Evolutionary conservation across 2,113 vertebrate genomes (phyloP).

Genomic region (Todiramphus chloris): DNA sequence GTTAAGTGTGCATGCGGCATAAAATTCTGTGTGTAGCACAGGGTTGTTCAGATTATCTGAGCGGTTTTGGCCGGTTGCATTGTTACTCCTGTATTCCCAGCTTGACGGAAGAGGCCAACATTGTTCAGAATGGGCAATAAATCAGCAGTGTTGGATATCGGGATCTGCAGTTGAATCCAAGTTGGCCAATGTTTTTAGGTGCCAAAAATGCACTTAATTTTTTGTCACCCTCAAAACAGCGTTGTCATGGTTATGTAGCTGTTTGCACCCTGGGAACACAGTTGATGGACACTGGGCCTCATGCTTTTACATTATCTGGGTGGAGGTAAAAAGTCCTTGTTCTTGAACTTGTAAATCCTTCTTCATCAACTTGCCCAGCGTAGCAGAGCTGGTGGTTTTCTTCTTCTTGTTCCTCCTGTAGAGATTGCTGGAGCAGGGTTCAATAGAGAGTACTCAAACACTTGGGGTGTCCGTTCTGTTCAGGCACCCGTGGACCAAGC

Average conservation of each 20-base stretch:
- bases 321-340: not conserved
- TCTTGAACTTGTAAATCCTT: not conserved
- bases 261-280: not conserved
- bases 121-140: not conserved
- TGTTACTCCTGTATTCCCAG: conserved; percentile 29
- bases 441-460: not conserved
- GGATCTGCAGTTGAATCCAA: not conserved
- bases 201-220: conserved; percentile 18
- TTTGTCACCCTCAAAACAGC: not conserved
- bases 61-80: conserved; percentile 8
- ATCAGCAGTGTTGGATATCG: not conserved
- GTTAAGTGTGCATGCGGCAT: not conserved
- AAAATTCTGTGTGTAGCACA: not conserved
- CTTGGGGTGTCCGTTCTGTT: not conserved
- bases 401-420: not conserved
- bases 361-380: not conserved
- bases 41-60: not conserved
- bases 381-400: not conserved
- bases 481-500: rapidly evolving
- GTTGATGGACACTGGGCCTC: not conserved
- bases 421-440: not conserved
- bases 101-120: conserved; percentile 4
- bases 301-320: not conserved
- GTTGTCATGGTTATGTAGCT: not conserved
- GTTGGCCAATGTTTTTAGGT: not conserved